Percentiles rank a stretch among this genome's conserved stretches.
Conservation (phyloP, 2,888 invertebrate species). For the Erebia aethiops region DNA sequence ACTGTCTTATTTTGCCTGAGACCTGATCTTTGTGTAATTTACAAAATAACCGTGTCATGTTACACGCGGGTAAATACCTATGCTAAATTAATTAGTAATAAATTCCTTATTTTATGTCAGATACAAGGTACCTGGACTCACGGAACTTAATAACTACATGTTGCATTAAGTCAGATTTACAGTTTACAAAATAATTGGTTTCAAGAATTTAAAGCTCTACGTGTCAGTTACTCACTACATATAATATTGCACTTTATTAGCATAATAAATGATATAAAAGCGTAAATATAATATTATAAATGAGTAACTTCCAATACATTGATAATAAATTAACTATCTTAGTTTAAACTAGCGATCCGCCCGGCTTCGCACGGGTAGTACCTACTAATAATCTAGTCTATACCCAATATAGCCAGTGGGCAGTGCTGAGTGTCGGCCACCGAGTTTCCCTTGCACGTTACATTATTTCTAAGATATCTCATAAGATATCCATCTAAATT, state of each 20-base stretch:
- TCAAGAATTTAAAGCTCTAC: conserved; percentile 31
- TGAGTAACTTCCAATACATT: not conserved
- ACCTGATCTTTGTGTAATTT: conserved; percentile 42
- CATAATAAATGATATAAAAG: too few species aligned
- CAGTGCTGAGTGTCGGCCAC: too few species aligned
- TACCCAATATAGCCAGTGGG: too few species aligned
- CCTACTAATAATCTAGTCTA: too few species aligned
- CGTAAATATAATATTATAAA: conserved; percentile 5
- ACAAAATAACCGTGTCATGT: conserved; percentile 34
- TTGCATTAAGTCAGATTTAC: conserved; percentile 38
- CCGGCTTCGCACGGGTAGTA: too few species aligned
- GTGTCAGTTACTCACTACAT: conserved; percentile 17
- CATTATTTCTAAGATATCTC: too few species aligned
- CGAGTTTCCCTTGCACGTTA: too few species aligned
- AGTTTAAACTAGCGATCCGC: too few species aligned
- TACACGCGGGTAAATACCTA: conserved; percentile 29
- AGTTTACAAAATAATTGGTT: conserved; percentile 31
- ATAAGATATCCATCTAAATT: too few species aligned
- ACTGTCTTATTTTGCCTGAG: conserved; percentile 52
- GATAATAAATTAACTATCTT: not conserved
- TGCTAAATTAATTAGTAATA: conserved; percentile 41
- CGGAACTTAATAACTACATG: conserved; percentile 37
- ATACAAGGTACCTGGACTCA: conserved; percentile 36
- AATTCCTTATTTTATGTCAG: conserved; percentile 41
- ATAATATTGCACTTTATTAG: conserved; percentile 28